phyloP scores from a whole-genome alignment of 1,140 invertebrate genomes.

The Steinernema feltiae region DNA sequence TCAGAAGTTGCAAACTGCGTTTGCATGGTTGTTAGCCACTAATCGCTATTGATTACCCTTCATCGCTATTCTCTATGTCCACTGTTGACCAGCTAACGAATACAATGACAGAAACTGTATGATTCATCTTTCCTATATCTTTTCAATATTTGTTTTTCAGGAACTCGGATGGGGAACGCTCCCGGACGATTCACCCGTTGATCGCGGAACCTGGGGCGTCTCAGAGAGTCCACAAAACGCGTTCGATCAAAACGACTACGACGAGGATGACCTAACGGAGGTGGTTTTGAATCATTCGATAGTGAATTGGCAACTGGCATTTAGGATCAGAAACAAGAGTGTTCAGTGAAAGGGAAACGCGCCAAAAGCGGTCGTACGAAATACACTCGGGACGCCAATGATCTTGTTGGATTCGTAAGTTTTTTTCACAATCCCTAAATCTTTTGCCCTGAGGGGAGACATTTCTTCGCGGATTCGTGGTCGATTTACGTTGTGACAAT shows the following conservation, averaged over 20 bases:
- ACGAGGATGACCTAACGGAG: neutral
- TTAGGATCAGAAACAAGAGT: neutral
- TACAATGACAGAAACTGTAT: too few species aligned
- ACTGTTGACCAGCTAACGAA: too few species aligned
- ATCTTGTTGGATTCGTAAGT: slow-evolving; percentile 7
- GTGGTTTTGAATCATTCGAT: neutral
- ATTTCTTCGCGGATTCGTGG: neutral
- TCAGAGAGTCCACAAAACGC: neutral
- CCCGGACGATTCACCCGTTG: neutral
- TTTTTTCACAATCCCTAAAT: neutral
- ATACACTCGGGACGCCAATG: neutral
- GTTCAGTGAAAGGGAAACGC: neutral
- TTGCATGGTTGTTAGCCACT: too few species aligned
- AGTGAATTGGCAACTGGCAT: neutral
- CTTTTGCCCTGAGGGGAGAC: neutral
- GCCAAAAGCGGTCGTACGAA: neutral
- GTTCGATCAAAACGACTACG: neutral
- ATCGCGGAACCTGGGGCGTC: neutral
- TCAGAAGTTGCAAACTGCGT: too few species aligned
- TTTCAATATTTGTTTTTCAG: neutral
- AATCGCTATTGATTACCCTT: too few species aligned
- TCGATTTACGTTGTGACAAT: neutral
- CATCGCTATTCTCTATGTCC: too few species aligned
- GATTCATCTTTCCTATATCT: too few species aligned
- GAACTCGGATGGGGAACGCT: neutral